Evolutionary conservation across 2,797 vertebrate species (phyloP).

Genomic region (Clarias laeviceps): DNA sequence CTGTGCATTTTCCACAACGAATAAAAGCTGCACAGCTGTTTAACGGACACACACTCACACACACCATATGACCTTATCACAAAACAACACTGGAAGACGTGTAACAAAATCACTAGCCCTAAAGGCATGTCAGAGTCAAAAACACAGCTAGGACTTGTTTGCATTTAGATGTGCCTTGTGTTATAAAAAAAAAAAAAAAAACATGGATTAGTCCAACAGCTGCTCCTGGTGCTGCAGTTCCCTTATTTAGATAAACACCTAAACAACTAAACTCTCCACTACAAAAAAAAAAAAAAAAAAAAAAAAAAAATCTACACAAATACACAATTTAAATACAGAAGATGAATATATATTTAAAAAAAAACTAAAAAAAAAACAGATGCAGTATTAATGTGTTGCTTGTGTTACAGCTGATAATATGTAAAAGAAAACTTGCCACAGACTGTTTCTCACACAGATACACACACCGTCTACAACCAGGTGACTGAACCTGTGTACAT

Average conservation of each 20-base stretch:
- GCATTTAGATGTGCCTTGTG: not conserved
- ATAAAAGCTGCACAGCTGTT: constrained; percentile 31
- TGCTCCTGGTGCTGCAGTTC: not conserved
- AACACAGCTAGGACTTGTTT: not conserved
- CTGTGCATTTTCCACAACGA: constrained; percentile 18
- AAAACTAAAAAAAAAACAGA: not conserved
- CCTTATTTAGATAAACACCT: not conserved
- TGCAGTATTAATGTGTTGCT: not conserved
- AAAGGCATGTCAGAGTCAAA: not conserved
- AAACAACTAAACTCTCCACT: not conserved
- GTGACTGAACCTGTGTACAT: constrained; percentile 54
- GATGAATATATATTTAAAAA: not conserved
- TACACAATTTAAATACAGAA: not conserved
- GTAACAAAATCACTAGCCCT: not conserved
- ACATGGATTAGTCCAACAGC: not conserved
- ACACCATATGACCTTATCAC: not conserved
- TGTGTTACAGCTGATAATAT: not conserved
- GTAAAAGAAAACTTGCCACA: not conserved
- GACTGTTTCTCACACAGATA: constrained; percentile 31
- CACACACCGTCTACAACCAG: constrained; percentile 28
- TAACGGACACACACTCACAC: not conserved
- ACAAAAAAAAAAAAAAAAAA: not conserved
- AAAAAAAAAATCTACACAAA: not conserved
- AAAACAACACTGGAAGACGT: not conserved
- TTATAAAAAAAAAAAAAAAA: not conserved